Conservation (phyloP, 2,113 vertebrate species). For the Hippocampus guttulatus region DNA sequence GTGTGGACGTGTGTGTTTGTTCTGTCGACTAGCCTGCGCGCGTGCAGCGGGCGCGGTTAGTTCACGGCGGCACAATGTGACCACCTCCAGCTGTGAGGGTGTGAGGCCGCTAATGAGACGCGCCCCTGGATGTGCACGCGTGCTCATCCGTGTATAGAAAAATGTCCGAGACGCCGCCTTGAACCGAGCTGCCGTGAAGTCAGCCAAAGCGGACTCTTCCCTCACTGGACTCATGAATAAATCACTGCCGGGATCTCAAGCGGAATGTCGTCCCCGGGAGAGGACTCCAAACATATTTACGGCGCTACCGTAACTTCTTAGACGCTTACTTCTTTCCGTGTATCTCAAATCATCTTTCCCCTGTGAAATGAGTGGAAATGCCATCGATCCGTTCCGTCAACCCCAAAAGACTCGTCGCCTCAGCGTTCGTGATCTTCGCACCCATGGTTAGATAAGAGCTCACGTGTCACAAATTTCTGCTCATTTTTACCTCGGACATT, state of each 20-base stretch:
- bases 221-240: conserved; percentile 67
- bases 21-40: conserved; percentile 5
- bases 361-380: neutral
- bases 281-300: neutral
- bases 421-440: too few relatives aligned
- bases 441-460: too few relatives aligned
- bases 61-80: conserved; percentile 40
- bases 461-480: neutral
- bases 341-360: neutral
- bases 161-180: neutral
- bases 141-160: neutral
- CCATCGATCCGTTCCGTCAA: too few relatives aligned
- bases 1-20: conserved; percentile 5
- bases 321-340: neutral
- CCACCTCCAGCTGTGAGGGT: conserved; percentile 58
- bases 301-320: neutral
- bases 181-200: neutral
- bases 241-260: conserved; percentile 53
- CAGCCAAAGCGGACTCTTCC: conserved; percentile 38
- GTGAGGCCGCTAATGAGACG: conserved; percentile 57
- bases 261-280: conserved; percentile 45
- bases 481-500: neutral
- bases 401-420: too few relatives aligned
- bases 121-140: conserved; percentile 22
- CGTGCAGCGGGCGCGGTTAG: conserved; percentile 11